Base-by-base conservation (phyloP, 2,113 vertebrate genomes). In the Gobius niger region DNA sequence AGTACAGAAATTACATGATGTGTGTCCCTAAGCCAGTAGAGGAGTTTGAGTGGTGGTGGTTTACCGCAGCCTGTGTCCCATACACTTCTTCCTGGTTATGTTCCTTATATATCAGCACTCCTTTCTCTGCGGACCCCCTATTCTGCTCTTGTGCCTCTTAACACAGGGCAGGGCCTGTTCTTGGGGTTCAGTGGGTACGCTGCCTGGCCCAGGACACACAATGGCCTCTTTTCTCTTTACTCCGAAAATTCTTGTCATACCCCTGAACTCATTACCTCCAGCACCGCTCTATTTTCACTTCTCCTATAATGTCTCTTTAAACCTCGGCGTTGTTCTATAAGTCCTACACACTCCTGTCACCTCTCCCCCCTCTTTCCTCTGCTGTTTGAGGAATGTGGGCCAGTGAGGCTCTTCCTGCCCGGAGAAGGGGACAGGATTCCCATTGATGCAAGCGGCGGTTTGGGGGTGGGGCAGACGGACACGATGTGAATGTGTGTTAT, bases 381-480 rank as follows among this genome's bases (percentile, higher is more conserved):
- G 82, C 83, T 71, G 73, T 85, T 78, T 69, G 81, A 87, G 89
- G 90, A 93, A 93, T 93, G 87, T 86, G 72, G 80, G 75, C 84
- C 82, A 78, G 85, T 73, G 42, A 50, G 18, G 80, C 77, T 90
- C 85, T 91, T 92, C 90, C 90, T 91, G 90, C 83, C 77, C 61
- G 60, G 68, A 72, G 78, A 82, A 77, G 77, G 79, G 90, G 87
- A 93, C 92, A 93, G 87, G 85, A 91, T 89, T 91, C 88, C 91
- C 91, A 93, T 93, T 93, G 91, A 93, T 93, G 74, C 87, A 68
- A 74, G 61, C 16, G 53, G 44, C 63, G 62, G 82, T 6, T 7
- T 73, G 84, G 84, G 85, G 88, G 85, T 82, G 74, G 86, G 72
- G 82, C 71, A 24, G 60, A 88, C 80, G 86, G 81, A 82, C 80